A percentile compares a stretch with the other conserved stretches of the same genome.
These are phyloP conservation scores for Ornithoptera alexandrae DNA, from an alignment of 2,888 invertebrate genomes.

Conservation along the genomic window DNA sequence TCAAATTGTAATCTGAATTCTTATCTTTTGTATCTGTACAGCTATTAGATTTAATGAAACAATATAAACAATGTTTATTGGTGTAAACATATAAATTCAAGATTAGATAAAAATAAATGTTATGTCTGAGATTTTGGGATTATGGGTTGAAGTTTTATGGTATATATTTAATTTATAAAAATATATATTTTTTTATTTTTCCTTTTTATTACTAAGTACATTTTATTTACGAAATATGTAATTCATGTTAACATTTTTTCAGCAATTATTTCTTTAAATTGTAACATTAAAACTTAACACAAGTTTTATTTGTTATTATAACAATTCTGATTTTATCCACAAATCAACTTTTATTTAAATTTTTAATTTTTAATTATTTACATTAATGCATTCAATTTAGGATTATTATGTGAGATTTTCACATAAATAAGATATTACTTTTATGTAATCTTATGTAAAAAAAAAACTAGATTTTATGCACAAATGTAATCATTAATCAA, in stretches of 20 bases:
- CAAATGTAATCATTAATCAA: too few relatives aligned
- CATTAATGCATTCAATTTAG: too few relatives aligned
- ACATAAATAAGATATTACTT: too few relatives aligned
- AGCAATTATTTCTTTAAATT: background rate
- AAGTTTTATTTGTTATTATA: background rate
- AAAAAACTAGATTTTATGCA: too few relatives aligned
- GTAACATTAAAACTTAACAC: background rate
- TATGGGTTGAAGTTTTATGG: too few relatives aligned
- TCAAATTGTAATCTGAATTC: background rate
- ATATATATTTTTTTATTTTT: background rate
- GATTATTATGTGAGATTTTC: too few relatives aligned
- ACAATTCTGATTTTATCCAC: background rate
- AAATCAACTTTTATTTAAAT: background rate
- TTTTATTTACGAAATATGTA: too few relatives aligned
- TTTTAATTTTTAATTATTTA: too few relatives aligned
- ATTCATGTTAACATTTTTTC: background rate
- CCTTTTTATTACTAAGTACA: background rate
- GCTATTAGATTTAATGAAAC: background rate
- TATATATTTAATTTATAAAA: background rate
- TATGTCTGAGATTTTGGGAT: too few relatives aligned
- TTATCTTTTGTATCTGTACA: too few relatives aligned
- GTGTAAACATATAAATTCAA: background rate
- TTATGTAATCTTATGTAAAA: too few relatives aligned
- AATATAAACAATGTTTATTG: slow-evolving; percentile 1
- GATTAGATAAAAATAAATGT: slow-evolving; percentile 8